Percentiles rank a stretch among this genome's conserved stretches.
These are phyloP conservation scores for Lasioglossum malachurum DNA, from an alignment of 2,888 invertebrate genomes.

Conservation along the genomic window DNA sequence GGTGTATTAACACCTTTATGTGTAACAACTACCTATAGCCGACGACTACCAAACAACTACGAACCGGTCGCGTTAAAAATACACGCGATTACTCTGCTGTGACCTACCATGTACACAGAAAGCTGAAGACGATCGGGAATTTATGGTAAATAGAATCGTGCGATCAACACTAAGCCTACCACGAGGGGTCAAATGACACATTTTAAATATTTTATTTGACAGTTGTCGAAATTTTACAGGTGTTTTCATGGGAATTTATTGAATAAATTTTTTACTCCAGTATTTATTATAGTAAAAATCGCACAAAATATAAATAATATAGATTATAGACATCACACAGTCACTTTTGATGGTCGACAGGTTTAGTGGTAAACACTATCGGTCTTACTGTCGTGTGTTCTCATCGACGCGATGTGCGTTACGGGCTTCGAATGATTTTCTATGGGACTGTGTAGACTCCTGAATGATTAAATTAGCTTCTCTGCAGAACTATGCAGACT, in stretches of 20 bases:
- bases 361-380: too few relatives aligned
- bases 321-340: too few relatives aligned
- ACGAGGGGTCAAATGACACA: too few relatives aligned
- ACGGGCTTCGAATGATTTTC: neutral
- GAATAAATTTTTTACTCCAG: too few relatives aligned
- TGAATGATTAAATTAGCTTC: neutral
- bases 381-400: slow-evolving; percentile 15
- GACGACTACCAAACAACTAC: slow-evolving; percentile 18
- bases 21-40: slow-evolving; percentile 23
- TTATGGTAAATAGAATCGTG: neutral
- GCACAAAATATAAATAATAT: too few relatives aligned
- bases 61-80: slow-evolving; percentile 16
- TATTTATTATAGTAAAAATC: too few relatives aligned
- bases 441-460: neutral
- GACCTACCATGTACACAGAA: neutral
- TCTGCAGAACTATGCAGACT: neutral
- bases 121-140: slow-evolving; percentile 14
- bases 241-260: too few relatives aligned
- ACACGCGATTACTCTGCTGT: neutral
- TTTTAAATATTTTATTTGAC: too few relatives aligned
- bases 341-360: too few relatives aligned
- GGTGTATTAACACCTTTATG: slow-evolving; percentile 60
- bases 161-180: too few relatives aligned
- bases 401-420: slow-evolving; percentile 48
- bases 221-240: too few relatives aligned